Evolutionary conservation across 2,113 vertebrate genomes (phyloP).

Genomic region (Apodemus sylvaticus): DNA sequence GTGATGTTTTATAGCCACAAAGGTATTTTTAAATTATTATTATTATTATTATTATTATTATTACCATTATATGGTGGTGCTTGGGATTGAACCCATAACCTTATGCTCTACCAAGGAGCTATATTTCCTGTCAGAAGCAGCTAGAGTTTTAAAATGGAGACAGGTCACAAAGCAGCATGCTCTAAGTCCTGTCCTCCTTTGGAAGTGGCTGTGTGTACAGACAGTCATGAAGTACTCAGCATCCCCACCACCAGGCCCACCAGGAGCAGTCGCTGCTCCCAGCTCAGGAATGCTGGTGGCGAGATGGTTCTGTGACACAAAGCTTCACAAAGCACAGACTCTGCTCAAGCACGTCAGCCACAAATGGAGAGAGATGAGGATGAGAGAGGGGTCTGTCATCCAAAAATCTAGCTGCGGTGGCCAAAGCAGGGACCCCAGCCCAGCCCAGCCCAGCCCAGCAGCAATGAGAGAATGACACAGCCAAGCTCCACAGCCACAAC

Average conservation of each 20-base stretch:
- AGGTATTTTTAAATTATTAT: background rate
- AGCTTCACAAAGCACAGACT: conserved; percentile 79
- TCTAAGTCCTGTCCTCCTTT: conserved; percentile 35
- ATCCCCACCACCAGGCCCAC: background rate
- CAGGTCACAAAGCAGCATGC: conserved; percentile 36
- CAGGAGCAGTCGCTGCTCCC: conserved; percentile 62
- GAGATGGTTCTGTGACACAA: conserved; percentile 62
- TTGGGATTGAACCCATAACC: background rate
- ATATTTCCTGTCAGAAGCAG: background rate
- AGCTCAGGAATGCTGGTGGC: conserved; percentile 19
- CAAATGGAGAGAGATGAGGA: conserved; percentile 70
- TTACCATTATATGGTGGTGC: background rate
- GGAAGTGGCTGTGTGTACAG: background rate
- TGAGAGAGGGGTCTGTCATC: conserved; percentile 27
- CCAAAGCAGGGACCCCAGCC: conserved; percentile 78
- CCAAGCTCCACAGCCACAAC: conserved; percentile 84
- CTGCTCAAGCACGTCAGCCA: conserved; percentile 81
- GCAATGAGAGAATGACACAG: conserved; percentile 81
- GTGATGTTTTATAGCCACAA: background rate
- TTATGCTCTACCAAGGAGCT: background rate
- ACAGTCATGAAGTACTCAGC: conserved; percentile 18
- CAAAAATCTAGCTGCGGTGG: conserved; percentile 73
- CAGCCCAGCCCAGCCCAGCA: conserved; percentile 51
- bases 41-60: background rate
- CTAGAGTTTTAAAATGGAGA: background rate